Percentiles rank a stretch among this genome's conserved stretches.
phyloP scores from a whole-genome alignment of 2,113 vertebrate genomes.

The Corvus cornix region DNA sequence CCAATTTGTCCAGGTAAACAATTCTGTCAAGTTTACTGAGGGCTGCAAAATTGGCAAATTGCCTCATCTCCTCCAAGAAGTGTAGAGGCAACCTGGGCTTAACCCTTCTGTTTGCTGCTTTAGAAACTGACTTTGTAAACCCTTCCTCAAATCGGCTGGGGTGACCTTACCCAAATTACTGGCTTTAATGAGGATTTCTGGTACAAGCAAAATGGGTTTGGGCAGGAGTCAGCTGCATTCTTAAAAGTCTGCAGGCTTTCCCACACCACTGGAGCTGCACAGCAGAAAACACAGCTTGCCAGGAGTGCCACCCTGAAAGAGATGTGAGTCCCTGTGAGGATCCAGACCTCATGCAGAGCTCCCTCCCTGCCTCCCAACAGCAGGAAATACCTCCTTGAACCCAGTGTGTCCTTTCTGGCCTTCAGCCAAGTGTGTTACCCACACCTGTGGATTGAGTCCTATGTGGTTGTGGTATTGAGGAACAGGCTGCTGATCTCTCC shows the following conservation, averaged over 20 bases:
- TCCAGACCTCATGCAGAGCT: rapidly evolving
- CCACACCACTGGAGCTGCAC: background rate
- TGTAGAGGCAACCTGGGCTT: rapidly evolving
- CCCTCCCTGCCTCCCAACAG: background rate
- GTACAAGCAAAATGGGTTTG: background rate
- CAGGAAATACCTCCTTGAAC: background rate
- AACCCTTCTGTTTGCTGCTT: background rate
- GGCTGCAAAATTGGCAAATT: background rate
- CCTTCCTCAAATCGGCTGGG: background rate
- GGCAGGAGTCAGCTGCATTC: background rate
- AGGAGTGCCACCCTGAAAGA: background rate
- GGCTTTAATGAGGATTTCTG: background rate
- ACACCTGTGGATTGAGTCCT: background rate
- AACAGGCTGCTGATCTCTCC: background rate
- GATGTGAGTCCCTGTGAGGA: background rate
- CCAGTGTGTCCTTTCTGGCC: background rate
- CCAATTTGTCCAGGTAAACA: constrained; percentile 46
- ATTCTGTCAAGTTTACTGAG: constrained; percentile 26
- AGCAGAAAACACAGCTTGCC: background rate
- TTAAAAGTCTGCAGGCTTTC: rapidly evolving
- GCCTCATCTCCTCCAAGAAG: background rate
- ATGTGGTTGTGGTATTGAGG: rapidly evolving
- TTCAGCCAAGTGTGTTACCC: background rate
- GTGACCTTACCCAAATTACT: background rate
- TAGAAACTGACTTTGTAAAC: background rate